Evolutionary conservation across 2,113 vertebrate species (phyloP).

Genomic region (Glaucidium brasilianum): DNA sequence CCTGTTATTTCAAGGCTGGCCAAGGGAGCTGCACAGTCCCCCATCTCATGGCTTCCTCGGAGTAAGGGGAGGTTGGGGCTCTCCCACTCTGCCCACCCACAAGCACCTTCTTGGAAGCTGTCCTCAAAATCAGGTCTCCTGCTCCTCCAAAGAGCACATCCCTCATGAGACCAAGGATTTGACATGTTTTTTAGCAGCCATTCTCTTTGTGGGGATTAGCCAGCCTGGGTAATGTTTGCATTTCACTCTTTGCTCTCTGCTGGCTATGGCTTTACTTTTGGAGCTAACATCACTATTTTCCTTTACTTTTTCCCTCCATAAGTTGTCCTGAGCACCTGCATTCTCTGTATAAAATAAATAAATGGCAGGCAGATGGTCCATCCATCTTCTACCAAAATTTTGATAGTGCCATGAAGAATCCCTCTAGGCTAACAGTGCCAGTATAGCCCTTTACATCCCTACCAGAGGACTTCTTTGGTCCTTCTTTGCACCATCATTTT

Average conservation of each 20-base stretch:
- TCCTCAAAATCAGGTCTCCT: not conserved
- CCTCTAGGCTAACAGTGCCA: not conserved
- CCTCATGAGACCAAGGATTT: not conserved
- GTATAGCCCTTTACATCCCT: not conserved
- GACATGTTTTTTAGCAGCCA: not conserved
- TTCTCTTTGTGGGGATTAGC: not conserved
- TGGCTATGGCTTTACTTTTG: not conserved
- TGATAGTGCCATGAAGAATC: not conserved
- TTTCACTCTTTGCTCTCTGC: not conserved
- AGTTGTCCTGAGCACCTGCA: not conserved
- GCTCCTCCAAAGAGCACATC: not conserved
- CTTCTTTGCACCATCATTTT: not conserved
- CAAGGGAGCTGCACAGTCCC: not conserved
- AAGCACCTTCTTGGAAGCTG: not conserved
- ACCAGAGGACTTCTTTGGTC: not conserved
- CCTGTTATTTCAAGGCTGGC: not conserved
- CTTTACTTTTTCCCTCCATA: not conserved
- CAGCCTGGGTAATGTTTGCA: not conserved
- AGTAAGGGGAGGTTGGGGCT: not conserved
- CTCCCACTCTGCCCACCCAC: not conserved
- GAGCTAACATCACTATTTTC: not conserved
- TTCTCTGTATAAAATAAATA: not conserved
- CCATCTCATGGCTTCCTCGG: not conserved
- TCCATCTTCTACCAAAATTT: not conserved
- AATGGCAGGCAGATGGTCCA: not conserved